Base-by-base conservation (phyloP, 2,113 vertebrate genomes). In the Forbesichthys agassizii region DNA sequence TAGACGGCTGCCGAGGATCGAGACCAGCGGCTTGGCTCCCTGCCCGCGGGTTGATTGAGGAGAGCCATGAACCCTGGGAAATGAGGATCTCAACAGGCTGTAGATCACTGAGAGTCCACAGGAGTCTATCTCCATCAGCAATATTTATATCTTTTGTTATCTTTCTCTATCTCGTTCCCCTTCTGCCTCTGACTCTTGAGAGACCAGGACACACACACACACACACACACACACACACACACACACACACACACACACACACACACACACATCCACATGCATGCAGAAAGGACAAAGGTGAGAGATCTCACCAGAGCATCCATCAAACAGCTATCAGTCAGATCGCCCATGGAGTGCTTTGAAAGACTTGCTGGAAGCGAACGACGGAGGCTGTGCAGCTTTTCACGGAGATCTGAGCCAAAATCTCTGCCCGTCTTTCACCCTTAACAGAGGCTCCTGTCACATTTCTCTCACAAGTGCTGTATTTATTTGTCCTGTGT, bases 11-110 rank as follows among this genome's bases (percentile, higher is more conserved):
- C 53, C 9, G 27, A 63, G 63, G 56, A 8, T 13, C 72, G 66
- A 72, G 75, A 61, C 66, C 55, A 69, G 71, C 87, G 67, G 53
- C 63, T 79, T 88, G 77, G 86, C 85, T n/a, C 33, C 49, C 61
- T 79, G 80, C 79, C 84, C 64, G 71, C n/a, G 51, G 77, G 66
- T 71, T 87, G 87, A 90, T 88, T 71, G 84, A 90, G 53, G 65
- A 79, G 73, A 78, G 81, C 78, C 77, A 77, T 84, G 82, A 89
- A 86, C 81, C 80, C 79, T 81, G 78, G 69, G 83, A 90, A 89
- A 85, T 85, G 70, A 90, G 86, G 73, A 85, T 79, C 80, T 88
- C 81, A 89, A 81, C 73, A 81, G 77, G 79, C 81, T 64, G 83
- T 89, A 89, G 78, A 88, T 89, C 85, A 90, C 78, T 33, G 11